Base-by-base conservation (phyloP, 2,797 vertebrate genomes). In the Crocidura indochinensis region DNA sequence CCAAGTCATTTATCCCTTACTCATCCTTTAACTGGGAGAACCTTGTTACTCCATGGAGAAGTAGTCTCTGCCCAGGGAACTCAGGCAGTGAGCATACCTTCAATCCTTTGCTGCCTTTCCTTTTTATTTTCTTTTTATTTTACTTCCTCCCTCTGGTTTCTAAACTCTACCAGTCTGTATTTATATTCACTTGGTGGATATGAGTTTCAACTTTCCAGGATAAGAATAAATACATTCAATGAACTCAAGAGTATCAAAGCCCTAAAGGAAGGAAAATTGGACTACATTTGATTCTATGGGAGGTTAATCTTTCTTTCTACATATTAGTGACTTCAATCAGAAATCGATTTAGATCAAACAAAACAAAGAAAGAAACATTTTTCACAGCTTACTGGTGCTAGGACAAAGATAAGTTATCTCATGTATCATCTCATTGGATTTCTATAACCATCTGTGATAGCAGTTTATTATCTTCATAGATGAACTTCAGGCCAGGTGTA, bases 391-490 rank as follows among this genome's bases (percentile, higher is more conserved):
- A 20, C 0, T 64, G 31, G 9, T 67, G 9, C 62, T 76, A 3
- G 27, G 47, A 49, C 56, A 86, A 26, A 91, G 81, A 29, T 47
- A 76, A 83, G n/a, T 69, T 46, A 31, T 82, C 24, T 62, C 27
- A 53, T 9, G 1, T 14, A 65, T 65, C 53, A 88, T 67, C 14
- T 91, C 81, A 60, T 69, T 79, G 79, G 44, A 71, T 68, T 26
- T 64, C 64, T 10, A 49, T 22, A 64, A 83, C 53, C 0, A 62
- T 20, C 27, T 77, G 6, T 46, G 51, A 83, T 17, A 89, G 51
- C 11, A 71, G 53, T 91, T 87, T 88, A 38, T 82, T 87, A 91
- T 64, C 62, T 24, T 89, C 64, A 31, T 8, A 80, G 64, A 89
- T 56, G 29, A 94, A 78, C 73, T 67, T 2, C 20, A 80, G 62